These are phyloP conservation scores for Scrobipalpa costella DNA, from an alignment of 2,888 invertebrate genomes.

Conservation along the genomic window DNA sequence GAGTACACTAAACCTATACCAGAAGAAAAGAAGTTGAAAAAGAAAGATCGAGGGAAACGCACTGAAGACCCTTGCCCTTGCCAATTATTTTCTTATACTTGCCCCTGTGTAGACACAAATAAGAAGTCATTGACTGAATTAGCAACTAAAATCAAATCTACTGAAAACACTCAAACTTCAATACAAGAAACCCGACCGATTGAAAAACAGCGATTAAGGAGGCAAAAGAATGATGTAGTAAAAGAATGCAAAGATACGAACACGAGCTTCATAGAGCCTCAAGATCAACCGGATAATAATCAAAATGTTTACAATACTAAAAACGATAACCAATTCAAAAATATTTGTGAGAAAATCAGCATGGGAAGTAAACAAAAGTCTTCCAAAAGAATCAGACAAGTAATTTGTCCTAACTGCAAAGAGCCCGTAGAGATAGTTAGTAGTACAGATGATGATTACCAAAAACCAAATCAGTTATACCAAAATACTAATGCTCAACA, in stretches of 20 bases:
- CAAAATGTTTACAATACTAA: not conserved
- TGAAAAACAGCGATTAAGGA: constrained; percentile 34
- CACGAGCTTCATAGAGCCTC: constrained; percentile 37
- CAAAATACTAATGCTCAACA: not conserved
- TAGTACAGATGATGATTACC: constrained; percentile 57
- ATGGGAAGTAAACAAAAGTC: constrained; percentile 38
- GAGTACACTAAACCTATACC: constrained; percentile 54
- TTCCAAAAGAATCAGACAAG: constrained; percentile 46
- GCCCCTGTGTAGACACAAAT: constrained; percentile 52
- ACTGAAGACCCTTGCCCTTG: constrained; percentile 64
- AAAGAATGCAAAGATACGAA: constrained; percentile 51
- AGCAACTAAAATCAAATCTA: constrained; percentile 47
- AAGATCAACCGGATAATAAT: constrained; percentile 37
- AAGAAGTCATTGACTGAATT: constrained; percentile 53
- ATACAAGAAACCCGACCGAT: constrained; percentile 32
- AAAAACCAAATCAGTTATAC: constrained; percentile 31
- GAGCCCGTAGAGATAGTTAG: constrained; percentile 58
- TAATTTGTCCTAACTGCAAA: constrained; percentile 66
- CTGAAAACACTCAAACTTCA: constrained; percentile 41
- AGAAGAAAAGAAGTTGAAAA: constrained; percentile 54
- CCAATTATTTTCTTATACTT: constrained; percentile 65
- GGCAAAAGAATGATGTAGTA: constrained; percentile 17
- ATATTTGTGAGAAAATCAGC: constrained; percentile 32
- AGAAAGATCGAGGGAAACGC: constrained; percentile 51
- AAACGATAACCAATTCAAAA: constrained; percentile 9